Percentiles rank a stretch among this genome's conserved stretches.
These are phyloP conservation scores for Antennarius maculatus DNA, from an alignment of 2,797 vertebrate genomes.

Conservation along the genomic window DNA sequence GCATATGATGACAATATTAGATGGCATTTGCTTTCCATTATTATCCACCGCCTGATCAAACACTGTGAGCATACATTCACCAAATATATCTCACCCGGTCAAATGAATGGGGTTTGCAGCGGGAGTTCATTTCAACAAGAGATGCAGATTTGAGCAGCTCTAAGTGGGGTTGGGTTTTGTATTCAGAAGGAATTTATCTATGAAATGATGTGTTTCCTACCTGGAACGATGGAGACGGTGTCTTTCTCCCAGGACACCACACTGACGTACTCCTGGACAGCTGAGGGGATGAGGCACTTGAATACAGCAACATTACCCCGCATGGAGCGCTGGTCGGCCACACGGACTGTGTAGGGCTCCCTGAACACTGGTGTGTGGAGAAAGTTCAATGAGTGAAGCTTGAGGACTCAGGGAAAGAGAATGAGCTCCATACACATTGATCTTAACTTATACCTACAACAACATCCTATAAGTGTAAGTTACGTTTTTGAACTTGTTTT, in stretches of 20 bases:
- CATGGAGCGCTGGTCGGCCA: constrained; percentile 99
- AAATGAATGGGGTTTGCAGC: background rate
- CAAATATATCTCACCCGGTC: constrained; percentile 21
- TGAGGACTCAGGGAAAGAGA: background rate
- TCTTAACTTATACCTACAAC: background rate
- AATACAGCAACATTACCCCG: constrained; percentile 98
- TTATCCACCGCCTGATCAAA: constrained; percentile 42
- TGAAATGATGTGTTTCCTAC: constrained; percentile 74
- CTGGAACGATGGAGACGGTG: constrained; percentile 95
- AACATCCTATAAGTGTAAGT: background rate
- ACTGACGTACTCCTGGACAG: constrained; percentile 98
- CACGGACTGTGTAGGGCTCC: constrained; percentile 98
- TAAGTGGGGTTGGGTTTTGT: background rate
- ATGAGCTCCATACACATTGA: background rate
- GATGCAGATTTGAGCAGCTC: background rate
- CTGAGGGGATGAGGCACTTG: constrained; percentile 99
- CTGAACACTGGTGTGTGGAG: constrained; percentile 88
- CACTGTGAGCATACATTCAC: constrained; percentile 13
- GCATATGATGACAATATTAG: constrained; percentile 35
- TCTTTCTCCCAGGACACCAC: constrained; percentile 99
- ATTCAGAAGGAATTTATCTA: background rate
- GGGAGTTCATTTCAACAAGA: constrained; percentile 16
- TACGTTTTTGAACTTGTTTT: background rate
- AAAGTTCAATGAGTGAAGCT: background rate
- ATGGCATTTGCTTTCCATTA: constrained; percentile 44